Conservation (phyloP, 2,113 vertebrate genomes). For the Turdus rufiventris region DNA sequence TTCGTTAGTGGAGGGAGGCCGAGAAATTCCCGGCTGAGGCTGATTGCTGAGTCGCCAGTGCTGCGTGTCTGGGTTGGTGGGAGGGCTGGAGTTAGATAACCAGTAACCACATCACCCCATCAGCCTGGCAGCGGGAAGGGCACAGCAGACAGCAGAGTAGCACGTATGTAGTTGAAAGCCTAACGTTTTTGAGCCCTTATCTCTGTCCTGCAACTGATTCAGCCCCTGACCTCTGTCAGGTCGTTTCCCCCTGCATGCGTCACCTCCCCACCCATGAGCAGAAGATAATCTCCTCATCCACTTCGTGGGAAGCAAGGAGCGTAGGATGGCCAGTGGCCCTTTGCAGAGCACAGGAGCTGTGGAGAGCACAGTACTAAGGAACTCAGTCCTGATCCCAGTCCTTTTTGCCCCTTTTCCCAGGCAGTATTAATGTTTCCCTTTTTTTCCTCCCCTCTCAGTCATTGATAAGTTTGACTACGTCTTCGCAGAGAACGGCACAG, state of each 20-base stretch:
- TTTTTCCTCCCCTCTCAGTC: slow-evolving; percentile 71
- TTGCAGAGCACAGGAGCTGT: background rate
- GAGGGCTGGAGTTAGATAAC: slow-evolving; percentile 5
- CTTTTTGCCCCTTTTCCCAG: background rate
- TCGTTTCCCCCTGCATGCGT: background rate
- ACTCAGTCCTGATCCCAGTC: background rate
- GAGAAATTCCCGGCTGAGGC: background rate
- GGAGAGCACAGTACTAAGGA: background rate
- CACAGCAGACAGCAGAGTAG: background rate
- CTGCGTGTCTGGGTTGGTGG: background rate
- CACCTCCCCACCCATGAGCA: background rate
- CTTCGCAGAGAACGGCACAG: slow-evolving; percentile 95
- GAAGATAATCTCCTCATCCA: background rate
- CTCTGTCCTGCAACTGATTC: background rate
- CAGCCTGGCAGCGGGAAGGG: background rate
- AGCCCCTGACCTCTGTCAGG: background rate
- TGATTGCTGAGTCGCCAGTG: background rate
- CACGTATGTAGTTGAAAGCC: background rate
- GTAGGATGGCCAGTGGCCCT: background rate
- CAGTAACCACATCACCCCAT: background rate
- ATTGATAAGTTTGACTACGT: slow-evolving; percentile 95
- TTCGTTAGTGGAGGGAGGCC: background rate
- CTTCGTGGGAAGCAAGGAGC: background rate
- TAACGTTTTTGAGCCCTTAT: slow-evolving; percentile 12
- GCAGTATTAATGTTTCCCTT: background rate